A percentile compares a stretch with the other conserved stretches of the same genome.
These are phyloP conservation scores for Vimba vimba DNA, from an alignment of 2,113 vertebrate genomes.

Conservation along the genomic window DNA sequence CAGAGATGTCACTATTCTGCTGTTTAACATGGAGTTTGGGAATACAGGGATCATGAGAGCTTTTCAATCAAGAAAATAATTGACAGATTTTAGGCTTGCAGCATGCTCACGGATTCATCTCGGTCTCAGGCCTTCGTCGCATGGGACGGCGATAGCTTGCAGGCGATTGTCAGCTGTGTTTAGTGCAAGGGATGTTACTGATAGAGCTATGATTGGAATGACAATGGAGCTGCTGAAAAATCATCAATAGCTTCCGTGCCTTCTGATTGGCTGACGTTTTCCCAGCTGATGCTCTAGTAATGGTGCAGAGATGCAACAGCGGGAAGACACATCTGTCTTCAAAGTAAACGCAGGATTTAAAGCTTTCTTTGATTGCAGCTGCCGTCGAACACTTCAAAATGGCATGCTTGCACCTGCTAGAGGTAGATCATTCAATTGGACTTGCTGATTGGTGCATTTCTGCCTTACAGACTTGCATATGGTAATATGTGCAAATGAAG, in stretches of 20 bases:
- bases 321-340: slow-evolving; percentile 23
- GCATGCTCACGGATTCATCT: slow-evolving; percentile 5
- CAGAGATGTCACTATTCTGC: slow-evolving; percentile 38
- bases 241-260: slow-evolving; percentile 6
- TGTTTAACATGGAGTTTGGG: slow-evolving; percentile 44
- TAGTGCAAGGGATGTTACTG: slow-evolving; percentile 11
- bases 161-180: slow-evolving; percentile 10
- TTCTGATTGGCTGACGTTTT: slow-evolving; percentile 14
- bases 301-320: background rate
- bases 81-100: slow-evolving; percentile 31
- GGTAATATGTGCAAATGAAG: slow-evolving; percentile 16
- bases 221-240: slow-evolving; percentile 36
- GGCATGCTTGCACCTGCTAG: slow-evolving; percentile 19
- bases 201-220: slow-evolving; percentile 39
- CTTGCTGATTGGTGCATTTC: slow-evolving; percentile 15
- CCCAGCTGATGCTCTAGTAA: background rate
- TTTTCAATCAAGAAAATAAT: slow-evolving; percentile 36
- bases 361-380: slow-evolving; percentile 32
- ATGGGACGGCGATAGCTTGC: slow-evolving; percentile 18
- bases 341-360: slow-evolving; percentile 22
- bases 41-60: slow-evolving; percentile 27
- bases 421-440: background rate
- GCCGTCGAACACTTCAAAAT: slow-evolving; percentile 16
- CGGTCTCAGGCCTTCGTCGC: slow-evolving; percentile 20
- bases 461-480: slow-evolving; percentile 11